Evolutionary conservation across 2,888 invertebrate genomes (phyloP).

Genomic region (Harmothoe impar): DNA sequence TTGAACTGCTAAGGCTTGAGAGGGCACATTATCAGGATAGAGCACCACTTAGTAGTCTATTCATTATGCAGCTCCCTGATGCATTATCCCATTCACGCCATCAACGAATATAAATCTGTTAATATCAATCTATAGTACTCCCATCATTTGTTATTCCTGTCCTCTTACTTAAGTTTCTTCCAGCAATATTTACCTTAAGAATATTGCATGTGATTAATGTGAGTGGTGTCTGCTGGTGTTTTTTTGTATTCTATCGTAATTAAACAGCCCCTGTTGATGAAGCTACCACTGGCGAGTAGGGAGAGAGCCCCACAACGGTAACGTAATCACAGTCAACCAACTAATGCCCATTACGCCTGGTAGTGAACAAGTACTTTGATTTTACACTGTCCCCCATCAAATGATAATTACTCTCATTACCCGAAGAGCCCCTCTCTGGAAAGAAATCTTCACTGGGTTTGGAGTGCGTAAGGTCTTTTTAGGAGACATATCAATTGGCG

Average conservation of each 20-base stretch:
- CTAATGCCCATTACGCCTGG: constrained; percentile 28
- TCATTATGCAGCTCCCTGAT: not conserved
- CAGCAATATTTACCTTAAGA: constrained; percentile 25
- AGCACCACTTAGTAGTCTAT: not conserved
- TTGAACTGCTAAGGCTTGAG: too few species aligned
- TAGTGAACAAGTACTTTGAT: constrained; percentile 42
- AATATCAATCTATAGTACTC: not conserved
- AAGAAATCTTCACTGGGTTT: not conserved
- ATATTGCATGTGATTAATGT: constrained; percentile 20
- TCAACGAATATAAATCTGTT: too few species aligned
- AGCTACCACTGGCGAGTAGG: not conserved
- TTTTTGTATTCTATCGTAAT: constrained; percentile 16
- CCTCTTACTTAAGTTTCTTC: not conserved
- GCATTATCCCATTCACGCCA: not conserved
- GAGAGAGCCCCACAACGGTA: not conserved
- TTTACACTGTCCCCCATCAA: not conserved
- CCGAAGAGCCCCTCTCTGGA: not conserved
- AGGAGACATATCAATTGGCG: not conserved
- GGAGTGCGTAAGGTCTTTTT: not conserved
- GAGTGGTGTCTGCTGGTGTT: not conserved
- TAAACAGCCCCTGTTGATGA: constrained; percentile 42
- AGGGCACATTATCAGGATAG: too few species aligned
- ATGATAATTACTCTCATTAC: constrained; percentile 37
- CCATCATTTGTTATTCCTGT: too few species aligned
- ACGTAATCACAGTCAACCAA: not conserved